Percentiles rank a stretch among this genome's conserved stretches.
Evolutionary conservation across 2,888 invertebrate genomes (phyloP).

Genomic region (Therioaphis trifolii): DNA sequence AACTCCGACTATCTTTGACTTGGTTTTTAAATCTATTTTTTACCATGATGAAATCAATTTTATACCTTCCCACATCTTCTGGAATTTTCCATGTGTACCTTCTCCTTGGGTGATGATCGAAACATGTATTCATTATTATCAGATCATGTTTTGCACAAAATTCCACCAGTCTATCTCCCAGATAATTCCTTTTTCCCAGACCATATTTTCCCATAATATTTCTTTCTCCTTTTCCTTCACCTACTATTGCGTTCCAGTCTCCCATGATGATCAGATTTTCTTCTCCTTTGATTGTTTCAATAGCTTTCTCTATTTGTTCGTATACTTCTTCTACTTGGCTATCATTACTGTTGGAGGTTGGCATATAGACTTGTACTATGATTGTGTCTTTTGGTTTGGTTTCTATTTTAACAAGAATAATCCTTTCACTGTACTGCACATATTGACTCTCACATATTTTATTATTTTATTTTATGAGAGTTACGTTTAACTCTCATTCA

Average conservation of each 20-base stretch:
- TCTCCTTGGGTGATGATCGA: no score
- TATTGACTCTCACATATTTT: no score
- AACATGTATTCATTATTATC: background rate
- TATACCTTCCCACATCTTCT: background rate
- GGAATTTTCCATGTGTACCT: background rate
- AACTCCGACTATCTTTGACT: no score
- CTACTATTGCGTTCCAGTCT: background rate
- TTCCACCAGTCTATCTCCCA: no score
- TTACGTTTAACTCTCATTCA: no score
- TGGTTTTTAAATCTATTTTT: no score
- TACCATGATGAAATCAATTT: background rate
- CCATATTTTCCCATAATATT: no score
- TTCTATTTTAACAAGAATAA: conserved; percentile 47
- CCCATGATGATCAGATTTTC: conserved; percentile 35
- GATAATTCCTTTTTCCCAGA: no score
- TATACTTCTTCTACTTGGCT: conserved; percentile 33
- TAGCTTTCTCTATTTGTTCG: conserved; percentile 46
- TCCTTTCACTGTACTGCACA: conserved; percentile 16
- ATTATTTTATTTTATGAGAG: no score
- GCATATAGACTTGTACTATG: conserved; percentile 48
- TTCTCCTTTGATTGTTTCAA: conserved; percentile 32
- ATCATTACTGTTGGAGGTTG: conserved; percentile 9
- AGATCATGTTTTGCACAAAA: conserved; percentile 5
- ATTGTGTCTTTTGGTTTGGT: conserved; percentile 43
- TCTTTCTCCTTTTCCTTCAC: no score